These are phyloP conservation scores for Andrena minutula DNA, from an alignment of 2,888 invertebrate genomes.

Conservation along the genomic window DNA sequence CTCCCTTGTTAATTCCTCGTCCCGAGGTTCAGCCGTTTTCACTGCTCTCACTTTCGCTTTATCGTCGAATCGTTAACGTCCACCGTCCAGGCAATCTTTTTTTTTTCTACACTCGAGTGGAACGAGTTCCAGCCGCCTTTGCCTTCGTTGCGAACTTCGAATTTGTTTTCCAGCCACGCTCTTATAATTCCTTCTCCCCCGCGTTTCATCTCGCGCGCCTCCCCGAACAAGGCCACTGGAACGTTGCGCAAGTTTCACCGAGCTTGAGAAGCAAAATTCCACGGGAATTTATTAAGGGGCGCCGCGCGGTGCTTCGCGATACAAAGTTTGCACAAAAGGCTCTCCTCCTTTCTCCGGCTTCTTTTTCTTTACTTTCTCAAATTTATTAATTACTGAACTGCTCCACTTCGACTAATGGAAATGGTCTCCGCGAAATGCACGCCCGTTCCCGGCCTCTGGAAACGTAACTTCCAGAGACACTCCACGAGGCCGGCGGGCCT, in stretches of 20 bases:
- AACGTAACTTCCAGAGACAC: slow-evolving; percentile 30
- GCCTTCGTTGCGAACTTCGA: slow-evolving; percentile 26
- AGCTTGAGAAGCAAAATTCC: slow-evolving; percentile 27
- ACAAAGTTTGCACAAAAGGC: background rate
- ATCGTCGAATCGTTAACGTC: slow-evolving; percentile 23
- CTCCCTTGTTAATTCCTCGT: slow-evolving; percentile 26
- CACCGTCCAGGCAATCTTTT: background rate
- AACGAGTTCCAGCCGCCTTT: background rate
- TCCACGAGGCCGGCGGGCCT: slow-evolving; percentile 8
- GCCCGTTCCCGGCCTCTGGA: background rate
- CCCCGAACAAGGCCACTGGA: slow-evolving; percentile 25
- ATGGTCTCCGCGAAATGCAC: too few relatives aligned
- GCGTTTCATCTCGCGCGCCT: background rate
- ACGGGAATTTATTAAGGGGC: slow-evolving; percentile 31
- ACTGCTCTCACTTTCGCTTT: slow-evolving; percentile 35
- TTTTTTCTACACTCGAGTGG: slow-evolving; percentile 16
- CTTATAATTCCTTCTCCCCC: background rate
- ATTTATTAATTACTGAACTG: slow-evolving; percentile 22
- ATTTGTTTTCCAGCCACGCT: slow-evolving; percentile 1
- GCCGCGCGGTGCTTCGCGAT: background rate
- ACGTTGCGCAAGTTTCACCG: slow-evolving; percentile 1
- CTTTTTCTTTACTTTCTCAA: background rate
- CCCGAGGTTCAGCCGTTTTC: slow-evolving; percentile 17
- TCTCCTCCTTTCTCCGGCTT: background rate
- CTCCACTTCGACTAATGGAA: background rate